phyloP scores from a whole-genome alignment of 2,113 vertebrate genomes.

The Alethe diademata region DNA sequence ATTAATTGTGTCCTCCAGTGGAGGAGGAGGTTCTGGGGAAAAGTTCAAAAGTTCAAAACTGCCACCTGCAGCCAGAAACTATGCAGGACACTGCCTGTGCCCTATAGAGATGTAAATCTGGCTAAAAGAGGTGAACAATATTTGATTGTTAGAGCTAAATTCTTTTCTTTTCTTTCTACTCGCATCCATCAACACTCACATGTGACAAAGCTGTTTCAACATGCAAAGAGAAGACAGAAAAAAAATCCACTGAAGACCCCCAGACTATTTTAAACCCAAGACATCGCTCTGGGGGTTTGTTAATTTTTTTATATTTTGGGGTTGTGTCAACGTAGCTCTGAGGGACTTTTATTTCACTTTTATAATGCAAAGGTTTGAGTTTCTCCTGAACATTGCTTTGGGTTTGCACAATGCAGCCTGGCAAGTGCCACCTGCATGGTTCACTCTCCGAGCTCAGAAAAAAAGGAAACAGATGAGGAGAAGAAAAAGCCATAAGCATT shows the following conservation, averaged over 20 bases:
- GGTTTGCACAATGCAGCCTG: neutral
- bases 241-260: neutral
- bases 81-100: neutral
- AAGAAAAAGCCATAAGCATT: neutral
- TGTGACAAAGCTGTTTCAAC: neutral
- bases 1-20: neutral
- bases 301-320: neutral
- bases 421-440: neutral
- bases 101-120: neutral
- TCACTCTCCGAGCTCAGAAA: neutral
- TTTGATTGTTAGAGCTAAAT: neutral
- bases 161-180: neutral
- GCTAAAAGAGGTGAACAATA: neutral
- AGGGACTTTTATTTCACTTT: neutral
- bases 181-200: neutral
- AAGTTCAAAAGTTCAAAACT: neutral
- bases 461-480: neutral
- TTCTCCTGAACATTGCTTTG: neutral
- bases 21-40: neutral
- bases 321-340: neutral
- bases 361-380: rapidly evolving
- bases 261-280: neutral
- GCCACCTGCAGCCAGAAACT: neutral
- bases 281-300: neutral
- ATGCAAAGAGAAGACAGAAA: neutral